Evolutionary conservation across 1,140 invertebrate species (phyloP), one percentile per base, ranked within the genome.

Genomic region (Cydia splendana): DNA sequence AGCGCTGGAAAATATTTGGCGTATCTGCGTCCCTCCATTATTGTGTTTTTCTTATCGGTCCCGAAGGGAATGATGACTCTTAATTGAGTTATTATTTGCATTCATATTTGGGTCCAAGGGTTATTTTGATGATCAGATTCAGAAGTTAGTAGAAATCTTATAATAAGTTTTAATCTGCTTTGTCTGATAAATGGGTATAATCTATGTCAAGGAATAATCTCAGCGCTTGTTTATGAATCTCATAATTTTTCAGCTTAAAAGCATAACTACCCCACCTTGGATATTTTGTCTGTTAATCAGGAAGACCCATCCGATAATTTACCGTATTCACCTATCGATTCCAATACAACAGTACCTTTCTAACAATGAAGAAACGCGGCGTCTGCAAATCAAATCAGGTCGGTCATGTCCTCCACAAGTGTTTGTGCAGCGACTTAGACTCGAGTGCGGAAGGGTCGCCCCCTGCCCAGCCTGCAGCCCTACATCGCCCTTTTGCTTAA

Each of bases 21-120:
- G 74, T 77, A 76, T 77, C 78, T 77, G 81, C 81, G 77, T 75
- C 75, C 69, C 78, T 74, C 85, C 87, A 79, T 87, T 84, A 80
- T 84, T 78, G 84, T 83, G 86, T 86, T 83, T 84, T 79, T 81
- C 79, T 84, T 85, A 86, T 90, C 83, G 82, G 57, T 13, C 75
- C 24, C 84, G 77, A 80, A 79, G 86, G 85, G 81, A 88, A 82
- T 81, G 79, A 87, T 87, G 85, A 85, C 81, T 76, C 82, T 85
- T 91, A 92, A 91, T 92, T 90, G 88, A 91, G 89, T 90, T 90
- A 90, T 90, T 88, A 88, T 82, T 81, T 78, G 81, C 86, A 84
- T 89, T 87, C 86, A 89, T 87, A 81, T 87, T 78, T 74, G 81
- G 81, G 87, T 57, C 48, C 10, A 48, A 24, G 34, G 73, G 24